Conservation (phyloP, 2,888 invertebrate species). For the Agrilus biguttatus region DNA sequence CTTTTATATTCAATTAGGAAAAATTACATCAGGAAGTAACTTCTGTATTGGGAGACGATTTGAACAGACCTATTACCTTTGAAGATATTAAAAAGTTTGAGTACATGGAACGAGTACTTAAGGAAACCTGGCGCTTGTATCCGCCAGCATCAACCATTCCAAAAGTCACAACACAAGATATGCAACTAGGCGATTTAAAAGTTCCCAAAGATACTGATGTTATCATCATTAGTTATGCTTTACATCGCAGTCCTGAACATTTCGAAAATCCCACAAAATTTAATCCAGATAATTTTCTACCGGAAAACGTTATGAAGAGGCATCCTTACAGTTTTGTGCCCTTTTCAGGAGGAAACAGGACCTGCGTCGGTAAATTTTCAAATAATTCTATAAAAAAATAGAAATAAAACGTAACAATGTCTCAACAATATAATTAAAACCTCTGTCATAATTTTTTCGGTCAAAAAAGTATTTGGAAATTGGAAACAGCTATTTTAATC, state of each 20-base stretch:
- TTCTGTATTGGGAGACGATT: conserved; percentile 11
- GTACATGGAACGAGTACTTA: conserved; percentile 19
- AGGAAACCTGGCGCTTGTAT: conserved; percentile 19
- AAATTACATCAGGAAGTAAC: neutral
- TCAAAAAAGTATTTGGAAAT: no score
- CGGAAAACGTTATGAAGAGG: conserved; percentile 51
- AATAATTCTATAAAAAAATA: no score
- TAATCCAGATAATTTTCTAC: conserved; percentile 56
- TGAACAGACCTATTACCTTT: conserved; percentile 12
- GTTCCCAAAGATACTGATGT: conserved; percentile 10
- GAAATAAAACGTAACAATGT: no score
- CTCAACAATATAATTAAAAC: no score
- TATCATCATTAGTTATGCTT: conserved; percentile 18
- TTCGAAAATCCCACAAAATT: conserved; percentile 51
- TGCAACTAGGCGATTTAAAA: conserved; percentile 9
- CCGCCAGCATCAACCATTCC: conserved; percentile 14
- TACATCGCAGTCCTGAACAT: conserved; percentile 47
- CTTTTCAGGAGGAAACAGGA: conserved; percentile 60
- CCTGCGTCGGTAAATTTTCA: conserved; percentile 45
- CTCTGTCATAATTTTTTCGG: no score
- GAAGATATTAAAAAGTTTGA: conserved; percentile 15
- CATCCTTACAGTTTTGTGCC: conserved; percentile 63
- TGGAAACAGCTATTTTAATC: no score
- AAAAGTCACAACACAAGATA: conserved; percentile 11
- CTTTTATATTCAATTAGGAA: no score